phyloP scores from a whole-genome alignment of 2,888 invertebrate genomes.

The Macaria liturata region DNA sequence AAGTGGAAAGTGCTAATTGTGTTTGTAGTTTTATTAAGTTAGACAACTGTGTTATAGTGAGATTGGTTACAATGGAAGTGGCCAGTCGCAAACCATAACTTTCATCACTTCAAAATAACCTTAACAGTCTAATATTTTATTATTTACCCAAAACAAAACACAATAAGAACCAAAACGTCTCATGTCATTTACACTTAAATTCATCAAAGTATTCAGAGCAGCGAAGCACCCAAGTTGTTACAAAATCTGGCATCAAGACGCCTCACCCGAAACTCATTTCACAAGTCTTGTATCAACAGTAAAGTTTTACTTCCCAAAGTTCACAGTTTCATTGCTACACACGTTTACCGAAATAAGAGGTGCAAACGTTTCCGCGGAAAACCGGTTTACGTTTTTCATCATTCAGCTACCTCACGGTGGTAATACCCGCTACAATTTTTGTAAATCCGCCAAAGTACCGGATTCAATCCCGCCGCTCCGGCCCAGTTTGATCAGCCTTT shows the following conservation, averaged over 20 bases:
- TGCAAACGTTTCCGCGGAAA: slow-evolving; percentile 33
- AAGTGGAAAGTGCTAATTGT: too few species aligned
- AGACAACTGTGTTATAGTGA: too few species aligned
- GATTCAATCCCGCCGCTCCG: slow-evolving; percentile 51
- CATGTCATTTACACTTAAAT: neutral
- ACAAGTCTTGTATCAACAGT: slow-evolving; percentile 19
- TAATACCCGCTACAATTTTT: slow-evolving; percentile 55
- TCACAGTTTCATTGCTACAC: slow-evolving; percentile 16
- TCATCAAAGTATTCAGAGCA: neutral
- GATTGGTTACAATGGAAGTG: too few species aligned
- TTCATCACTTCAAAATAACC: too few species aligned
- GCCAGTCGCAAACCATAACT: too few species aligned
- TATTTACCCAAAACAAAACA: too few species aligned
- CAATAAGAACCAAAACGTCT: too few species aligned
- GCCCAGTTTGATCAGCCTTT: slow-evolving; percentile 47
- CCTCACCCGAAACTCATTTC: slow-evolving; percentile 20
- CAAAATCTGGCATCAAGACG: slow-evolving; percentile 9
- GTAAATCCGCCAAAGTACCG: slow-evolving; percentile 60
- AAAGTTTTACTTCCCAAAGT: slow-evolving; percentile 23
- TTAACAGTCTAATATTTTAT: too few species aligned
- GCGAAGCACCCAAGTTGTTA: slow-evolving; percentile 2
- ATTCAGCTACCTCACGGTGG: slow-evolving; percentile 37
- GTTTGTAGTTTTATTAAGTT: too few species aligned
- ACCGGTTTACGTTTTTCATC: slow-evolving; percentile 40
- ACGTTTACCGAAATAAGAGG: slow-evolving; percentile 18